Evolutionary conservation across 2,888 invertebrate species (phyloP), one percentile per base, ranked within the genome.

Genomic region (Scaptodrosophila latifasciaeformis): DNA sequence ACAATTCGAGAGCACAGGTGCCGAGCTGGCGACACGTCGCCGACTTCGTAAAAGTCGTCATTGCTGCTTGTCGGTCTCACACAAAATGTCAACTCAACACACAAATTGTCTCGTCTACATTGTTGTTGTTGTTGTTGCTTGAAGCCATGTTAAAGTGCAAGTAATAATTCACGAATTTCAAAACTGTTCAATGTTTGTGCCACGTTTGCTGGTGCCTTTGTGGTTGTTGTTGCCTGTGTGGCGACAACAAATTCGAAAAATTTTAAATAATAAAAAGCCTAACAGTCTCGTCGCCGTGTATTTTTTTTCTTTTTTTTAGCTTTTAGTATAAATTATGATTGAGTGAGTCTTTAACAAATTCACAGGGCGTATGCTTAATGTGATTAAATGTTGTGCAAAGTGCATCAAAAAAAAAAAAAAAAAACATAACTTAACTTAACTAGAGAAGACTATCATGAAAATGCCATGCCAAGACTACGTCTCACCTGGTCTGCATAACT

Each of bases 141-240:
- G 56, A 34, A 67, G 74, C 75, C 64, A 77, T 65, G 77, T 61
- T 75, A 75, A 80, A 75, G 80, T 75, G 75, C 75, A 75, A 80
- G 80, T 80, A 75, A 75, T 75, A 75, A 77, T 70, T 75, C 81
- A 75, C 64, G 53, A 68, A 67, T 77, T 80, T 75, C 77, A 74
- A 80, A 72, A 72, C 69, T 66, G 63, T 71, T 63, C 71, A 68
- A 62, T 67, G 68, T 40, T 68, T 27, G 40, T 39, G 30, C 13
- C 43, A 27, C 27, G 45, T 12, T 4, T 51, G 46, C 30, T 63
- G 46, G 50, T 56, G 66, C 53, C 48, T 54, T 53, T 40, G 40
- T 18, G 19, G 40, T 12, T 37, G 37, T 15, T 34, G 34, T 15
- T 34, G 12, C 15, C 34, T 13, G 15, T 34, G 34, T n/a, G n/a